Evolutionary conservation across 2,888 invertebrate species (phyloP).

Genomic region (Sminthurinus aureus): DNA sequence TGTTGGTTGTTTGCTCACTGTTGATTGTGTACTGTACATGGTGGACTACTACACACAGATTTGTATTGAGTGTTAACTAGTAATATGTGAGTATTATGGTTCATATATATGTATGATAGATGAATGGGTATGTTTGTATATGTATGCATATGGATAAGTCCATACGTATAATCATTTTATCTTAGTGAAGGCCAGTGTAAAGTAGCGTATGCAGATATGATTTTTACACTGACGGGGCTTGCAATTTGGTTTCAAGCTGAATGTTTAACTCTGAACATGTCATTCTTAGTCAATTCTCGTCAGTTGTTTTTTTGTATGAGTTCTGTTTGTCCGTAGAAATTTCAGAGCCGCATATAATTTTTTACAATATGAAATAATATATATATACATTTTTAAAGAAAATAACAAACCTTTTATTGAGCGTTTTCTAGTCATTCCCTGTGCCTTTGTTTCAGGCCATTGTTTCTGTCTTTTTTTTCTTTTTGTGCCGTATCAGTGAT

Average conservation of each 20-base stretch:
- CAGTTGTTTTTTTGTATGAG: not conserved
- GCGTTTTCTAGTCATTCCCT: slow-evolving; percentile 6
- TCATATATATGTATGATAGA: not conserved
- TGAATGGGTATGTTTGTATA: not conserved
- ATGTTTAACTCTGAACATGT: slow-evolving; percentile 27
- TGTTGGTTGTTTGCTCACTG: not conserved
- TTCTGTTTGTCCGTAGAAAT: not conserved
- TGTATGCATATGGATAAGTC: not conserved
- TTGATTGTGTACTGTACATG: not conserved
- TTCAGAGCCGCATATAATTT: not conserved
- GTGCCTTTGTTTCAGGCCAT: slow-evolving; percentile 4
- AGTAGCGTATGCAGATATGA: slow-evolving; percentile 28
- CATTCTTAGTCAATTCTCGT: slow-evolving; percentile 18
- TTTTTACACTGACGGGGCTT: slow-evolving; percentile 30
- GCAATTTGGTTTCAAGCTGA: slow-evolving; percentile 28
- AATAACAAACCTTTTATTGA: not conserved
- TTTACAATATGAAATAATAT: not conserved
- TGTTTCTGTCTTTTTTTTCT: slow-evolving; percentile 12
- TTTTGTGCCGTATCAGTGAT: not conserved
- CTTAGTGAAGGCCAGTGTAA: slow-evolving; percentile 29
- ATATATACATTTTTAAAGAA: not conserved
- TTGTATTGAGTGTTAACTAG: not conserved
- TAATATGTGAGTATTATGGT: not conserved
- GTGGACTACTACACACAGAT: not conserved
- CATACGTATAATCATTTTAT: not conserved